Evolutionary conservation across 1,140 invertebrate genomes (phyloP).

Genomic region (Pygmarrhopalites habei): DNA sequence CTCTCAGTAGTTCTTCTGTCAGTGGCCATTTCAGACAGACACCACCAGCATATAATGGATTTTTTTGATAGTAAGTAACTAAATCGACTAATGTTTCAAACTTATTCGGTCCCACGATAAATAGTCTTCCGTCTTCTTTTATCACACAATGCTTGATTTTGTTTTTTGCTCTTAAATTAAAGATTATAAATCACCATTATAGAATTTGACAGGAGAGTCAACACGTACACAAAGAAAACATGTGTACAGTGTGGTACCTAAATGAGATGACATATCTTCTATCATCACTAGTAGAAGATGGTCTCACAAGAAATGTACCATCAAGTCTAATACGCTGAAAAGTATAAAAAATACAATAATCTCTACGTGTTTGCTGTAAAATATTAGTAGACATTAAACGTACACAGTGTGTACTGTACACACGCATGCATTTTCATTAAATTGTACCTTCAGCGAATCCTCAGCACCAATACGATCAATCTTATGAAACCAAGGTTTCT

Average conservation of each 20-base stretch:
- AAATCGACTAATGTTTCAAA: constrained; percentile 93
- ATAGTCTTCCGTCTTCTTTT: constrained; percentile 80
- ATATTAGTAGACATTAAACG: no score
- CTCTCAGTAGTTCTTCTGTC: constrained; percentile 65
- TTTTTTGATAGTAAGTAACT: constrained; percentile 80
- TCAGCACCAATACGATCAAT: constrained; percentile 74
- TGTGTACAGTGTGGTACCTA: constrained; percentile 64
- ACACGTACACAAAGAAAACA: no score
- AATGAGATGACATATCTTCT: constrained; percentile 91
- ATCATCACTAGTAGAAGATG: constrained; percentile 68
- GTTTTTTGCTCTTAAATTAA: constrained; percentile 64
- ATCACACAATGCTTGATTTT: constrained; percentile 94
- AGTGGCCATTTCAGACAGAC: constrained; percentile 80
- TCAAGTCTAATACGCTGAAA: constrained; percentile 72
- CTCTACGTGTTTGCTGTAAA: no score
- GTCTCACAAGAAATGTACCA: constrained; percentile 85
- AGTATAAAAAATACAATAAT: no score
- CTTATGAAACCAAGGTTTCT: constrained; percentile 88
- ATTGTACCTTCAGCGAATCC: constrained; percentile 71
- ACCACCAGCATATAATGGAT: constrained; percentile 76
- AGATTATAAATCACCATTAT: no score
- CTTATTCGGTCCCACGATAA: constrained; percentile 78
- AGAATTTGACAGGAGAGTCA: no score
- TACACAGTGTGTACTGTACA: no score
- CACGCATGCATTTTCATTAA: no score